These are phyloP conservation scores for Caenorhabditis zanzibari DNA, from an alignment of 2,888 invertebrate genomes.

Conservation along the genomic window DNA sequence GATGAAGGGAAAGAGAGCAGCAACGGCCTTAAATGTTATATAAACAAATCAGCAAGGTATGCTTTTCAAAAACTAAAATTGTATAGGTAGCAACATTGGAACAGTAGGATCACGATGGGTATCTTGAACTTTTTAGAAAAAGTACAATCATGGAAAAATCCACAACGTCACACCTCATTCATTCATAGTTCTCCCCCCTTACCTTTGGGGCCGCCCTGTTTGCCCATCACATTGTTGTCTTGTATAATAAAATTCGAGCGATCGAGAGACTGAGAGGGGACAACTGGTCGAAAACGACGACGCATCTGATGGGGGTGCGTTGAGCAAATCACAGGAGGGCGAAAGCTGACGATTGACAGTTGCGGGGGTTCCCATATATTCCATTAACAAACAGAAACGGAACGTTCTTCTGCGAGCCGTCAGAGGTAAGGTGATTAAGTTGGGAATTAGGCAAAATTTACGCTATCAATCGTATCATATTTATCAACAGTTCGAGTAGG, in stretches of 20 bases:
- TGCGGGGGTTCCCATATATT: not conserved
- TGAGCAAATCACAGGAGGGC: constrained; percentile 45
- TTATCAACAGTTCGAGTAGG: not conserved
- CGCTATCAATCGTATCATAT: constrained; percentile 34
- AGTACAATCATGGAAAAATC: constrained; percentile 47
- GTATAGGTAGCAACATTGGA: not conserved
- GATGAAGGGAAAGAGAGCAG: not conserved
- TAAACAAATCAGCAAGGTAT: not conserved
- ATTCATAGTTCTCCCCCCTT: not conserved
- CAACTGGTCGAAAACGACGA: constrained; percentile 47
- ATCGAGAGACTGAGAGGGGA: constrained; percentile 9
- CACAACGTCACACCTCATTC: constrained; percentile 61
- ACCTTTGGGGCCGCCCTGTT: constrained; percentile 28
- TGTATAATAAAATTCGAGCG: constrained; percentile 58
- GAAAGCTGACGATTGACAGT: constrained; percentile 48
- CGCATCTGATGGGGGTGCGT: constrained; percentile 44
- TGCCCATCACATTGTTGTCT: constrained; percentile 59
- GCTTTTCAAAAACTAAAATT: not conserved
- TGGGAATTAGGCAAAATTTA: constrained; percentile 1
- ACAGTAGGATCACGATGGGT: not conserved
- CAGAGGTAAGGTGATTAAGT: constrained; percentile 35
- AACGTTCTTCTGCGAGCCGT: constrained; percentile 16
- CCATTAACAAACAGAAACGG: constrained; percentile 38
- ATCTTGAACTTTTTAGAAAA: not conserved
- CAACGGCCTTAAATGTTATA: not conserved